Percentiles rank a stretch among this genome's conserved stretches.
These are phyloP conservation scores for Macroramphosus scolopax DNA, from an alignment of 2,797 vertebrate genomes.

Conservation along the genomic window DNA sequence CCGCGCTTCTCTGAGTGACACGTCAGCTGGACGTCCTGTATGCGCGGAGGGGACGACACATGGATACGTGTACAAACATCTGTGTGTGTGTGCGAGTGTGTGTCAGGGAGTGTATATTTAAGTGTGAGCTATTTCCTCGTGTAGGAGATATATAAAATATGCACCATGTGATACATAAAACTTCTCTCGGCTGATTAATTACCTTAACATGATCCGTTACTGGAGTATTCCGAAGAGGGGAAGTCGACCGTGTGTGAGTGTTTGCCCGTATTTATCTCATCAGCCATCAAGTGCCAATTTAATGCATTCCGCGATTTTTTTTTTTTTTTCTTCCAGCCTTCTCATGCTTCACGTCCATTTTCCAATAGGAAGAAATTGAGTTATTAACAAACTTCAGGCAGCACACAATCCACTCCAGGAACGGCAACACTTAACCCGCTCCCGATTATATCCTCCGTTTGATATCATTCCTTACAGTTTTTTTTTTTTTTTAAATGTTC, in stretches of 20 bases:
- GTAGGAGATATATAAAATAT: slow-evolving; percentile 23
- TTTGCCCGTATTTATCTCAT: slow-evolving; percentile 44
- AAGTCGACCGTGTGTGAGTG: slow-evolving; percentile 20
- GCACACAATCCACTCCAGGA: slow-evolving; percentile 56
- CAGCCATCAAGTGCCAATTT: slow-evolving; percentile 61
- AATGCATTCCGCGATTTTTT: slow-evolving; percentile 5
- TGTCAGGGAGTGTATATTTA: slow-evolving; percentile 3
- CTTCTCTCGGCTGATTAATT: slow-evolving; percentile 3
- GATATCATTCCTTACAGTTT: slow-evolving; percentile 63
- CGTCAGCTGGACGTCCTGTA: slow-evolving; percentile 74
- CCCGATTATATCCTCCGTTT: slow-evolving; percentile 54
- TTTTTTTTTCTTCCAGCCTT: slow-evolving; percentile 62
- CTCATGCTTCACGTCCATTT: slow-evolving; percentile 67
- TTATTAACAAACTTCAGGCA: slow-evolving; percentile 63
- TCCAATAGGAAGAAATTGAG: slow-evolving; percentile 55
- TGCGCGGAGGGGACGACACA: slow-evolving; percentile 40
- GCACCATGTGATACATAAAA: slow-evolving; percentile 25
- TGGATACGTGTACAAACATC: slow-evolving; percentile 17
- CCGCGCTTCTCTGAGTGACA: slow-evolving; percentile 71
- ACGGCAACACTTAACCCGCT: slow-evolving; percentile 42
- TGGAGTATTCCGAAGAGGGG: slow-evolving; percentile 17
- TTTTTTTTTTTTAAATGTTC: slow-evolving; percentile 45
- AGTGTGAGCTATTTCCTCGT: slow-evolving; percentile 24
- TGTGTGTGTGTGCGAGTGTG: slow-evolving; percentile 21
- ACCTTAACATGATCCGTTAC: slow-evolving; percentile 15